phyloP scores from a whole-genome alignment of 1,140 invertebrate genomes.

The Pogonomyrmex barbatus region DNA sequence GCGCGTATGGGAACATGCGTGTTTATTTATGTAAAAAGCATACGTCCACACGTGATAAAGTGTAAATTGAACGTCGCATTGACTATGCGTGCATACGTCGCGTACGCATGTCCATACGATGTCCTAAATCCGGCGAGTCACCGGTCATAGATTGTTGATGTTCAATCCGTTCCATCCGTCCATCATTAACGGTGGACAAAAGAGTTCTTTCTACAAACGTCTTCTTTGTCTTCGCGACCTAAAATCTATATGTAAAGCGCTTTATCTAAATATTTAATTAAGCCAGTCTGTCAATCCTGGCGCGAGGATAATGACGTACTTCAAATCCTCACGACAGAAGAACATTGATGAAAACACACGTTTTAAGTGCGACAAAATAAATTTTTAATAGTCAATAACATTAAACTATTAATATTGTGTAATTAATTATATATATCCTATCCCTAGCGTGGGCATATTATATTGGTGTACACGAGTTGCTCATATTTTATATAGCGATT shows the following conservation, averaged over 20 bases:
- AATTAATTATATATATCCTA: neutral
- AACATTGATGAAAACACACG: neutral
- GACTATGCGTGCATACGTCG: neutral
- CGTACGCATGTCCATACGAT: neutral
- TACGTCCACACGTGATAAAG: constrained; percentile 4
- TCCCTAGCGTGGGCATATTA: neutral
- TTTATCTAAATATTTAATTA: too few species aligned
- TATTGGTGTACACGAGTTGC: neutral
- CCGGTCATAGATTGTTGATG: neutral
- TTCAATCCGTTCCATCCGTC: neutral
- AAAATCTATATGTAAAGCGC: too few species aligned
- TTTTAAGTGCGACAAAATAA: neutral
- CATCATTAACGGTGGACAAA: too few species aligned
- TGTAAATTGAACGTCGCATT: constrained; percentile 35
- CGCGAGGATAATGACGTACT: neutral
- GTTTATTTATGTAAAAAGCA: constrained; percentile 46
- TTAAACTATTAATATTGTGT: neutral
- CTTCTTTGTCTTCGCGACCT: too few species aligned
- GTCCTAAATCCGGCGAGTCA: neutral
- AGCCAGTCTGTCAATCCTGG: neutral
- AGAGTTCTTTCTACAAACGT: too few species aligned
- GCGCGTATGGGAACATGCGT: neutral
- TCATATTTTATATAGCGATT: constrained; percentile 63
- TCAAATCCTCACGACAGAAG: neutral
- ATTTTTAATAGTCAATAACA: constrained; percentile 13